Evolutionary conservation across 2,888 invertebrate genomes (phyloP).

Genomic region (Leucania comma): DNA sequence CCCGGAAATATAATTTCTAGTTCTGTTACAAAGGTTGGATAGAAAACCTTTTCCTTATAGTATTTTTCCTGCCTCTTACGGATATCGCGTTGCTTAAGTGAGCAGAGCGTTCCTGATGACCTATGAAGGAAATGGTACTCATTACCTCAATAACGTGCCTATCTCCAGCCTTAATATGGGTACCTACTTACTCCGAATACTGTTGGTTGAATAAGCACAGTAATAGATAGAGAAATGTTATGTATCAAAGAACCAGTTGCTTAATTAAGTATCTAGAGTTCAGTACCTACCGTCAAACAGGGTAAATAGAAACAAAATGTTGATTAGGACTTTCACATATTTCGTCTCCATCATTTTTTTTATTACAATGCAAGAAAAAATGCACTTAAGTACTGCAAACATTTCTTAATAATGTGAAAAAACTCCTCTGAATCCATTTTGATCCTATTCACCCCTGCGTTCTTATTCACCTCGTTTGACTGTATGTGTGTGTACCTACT

Average conservation of each 20-base stretch:
- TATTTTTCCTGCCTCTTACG: conserved; percentile 23
- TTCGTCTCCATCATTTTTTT: no score
- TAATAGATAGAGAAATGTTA: not conserved
- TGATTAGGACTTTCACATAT: no score
- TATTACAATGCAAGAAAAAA: no score
- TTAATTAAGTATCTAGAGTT: not conserved
- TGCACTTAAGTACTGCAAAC: no score
- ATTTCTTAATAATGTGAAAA: no score
- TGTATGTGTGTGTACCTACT: no score
- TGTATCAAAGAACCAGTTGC: not conserved
- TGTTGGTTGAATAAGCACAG: not conserved
- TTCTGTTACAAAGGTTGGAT: conserved; percentile 8
- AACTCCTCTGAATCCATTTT: no score
- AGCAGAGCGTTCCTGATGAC: conserved; percentile 15
- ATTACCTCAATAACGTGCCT: conserved; percentile 20
- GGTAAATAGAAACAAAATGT: no score
- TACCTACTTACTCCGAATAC: not conserved
- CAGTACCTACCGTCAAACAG: no score
- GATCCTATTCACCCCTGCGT: no score
- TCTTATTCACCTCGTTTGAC: no score
- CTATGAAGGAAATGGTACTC: conserved; percentile 33
- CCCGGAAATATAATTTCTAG: conserved; percentile 19
- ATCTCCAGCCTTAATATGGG: conserved; percentile 10
- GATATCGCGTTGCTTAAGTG: conserved; percentile 27
- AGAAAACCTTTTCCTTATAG: conserved; percentile 29